A percentile compares a stretch with the other conserved stretches of the same genome.
These are phyloP conservation scores for Cacatua alba DNA, from an alignment of 2,113 vertebrate genomes.

Conservation along the genomic window DNA sequence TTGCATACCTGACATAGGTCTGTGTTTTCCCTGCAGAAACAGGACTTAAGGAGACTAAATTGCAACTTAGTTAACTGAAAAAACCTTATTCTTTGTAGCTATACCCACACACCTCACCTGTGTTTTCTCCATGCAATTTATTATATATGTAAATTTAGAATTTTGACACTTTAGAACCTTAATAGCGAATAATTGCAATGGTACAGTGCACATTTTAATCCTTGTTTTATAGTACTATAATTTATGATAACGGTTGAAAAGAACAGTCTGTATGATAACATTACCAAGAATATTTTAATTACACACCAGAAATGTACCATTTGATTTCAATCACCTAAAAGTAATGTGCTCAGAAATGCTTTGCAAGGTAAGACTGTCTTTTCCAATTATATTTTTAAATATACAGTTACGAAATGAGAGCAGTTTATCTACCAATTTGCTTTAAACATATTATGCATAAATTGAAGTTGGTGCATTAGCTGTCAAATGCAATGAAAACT, in stretches of 20 bases:
- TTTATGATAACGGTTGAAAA: background rate
- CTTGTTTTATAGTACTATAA: background rate
- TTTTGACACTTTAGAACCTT: background rate
- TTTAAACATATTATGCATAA: background rate
- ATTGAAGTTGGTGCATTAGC: background rate
- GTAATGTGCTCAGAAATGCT: background rate
- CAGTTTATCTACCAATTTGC: background rate
- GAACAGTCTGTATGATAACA: background rate
- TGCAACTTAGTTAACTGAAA: background rate
- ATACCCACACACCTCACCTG: background rate
- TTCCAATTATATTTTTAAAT: background rate
- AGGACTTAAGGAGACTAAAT: background rate
- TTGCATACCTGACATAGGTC: background rate
- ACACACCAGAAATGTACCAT: background rate
- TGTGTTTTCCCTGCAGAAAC: background rate
- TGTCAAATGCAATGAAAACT: background rate
- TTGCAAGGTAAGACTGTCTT: background rate
- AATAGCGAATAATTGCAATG: background rate
- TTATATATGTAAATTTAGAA: background rate
- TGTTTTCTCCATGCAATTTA: background rate
- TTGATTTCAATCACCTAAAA: background rate
- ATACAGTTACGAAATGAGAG: background rate
- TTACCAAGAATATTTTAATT: conserved; percentile 27
- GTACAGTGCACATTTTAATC: background rate
- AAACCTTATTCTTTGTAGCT: background rate